Evolutionary conservation across 2,797 vertebrate species (phyloP), one percentile per base, ranked within the genome.

Genomic region (Eleutherodactylus coqui): DNA sequence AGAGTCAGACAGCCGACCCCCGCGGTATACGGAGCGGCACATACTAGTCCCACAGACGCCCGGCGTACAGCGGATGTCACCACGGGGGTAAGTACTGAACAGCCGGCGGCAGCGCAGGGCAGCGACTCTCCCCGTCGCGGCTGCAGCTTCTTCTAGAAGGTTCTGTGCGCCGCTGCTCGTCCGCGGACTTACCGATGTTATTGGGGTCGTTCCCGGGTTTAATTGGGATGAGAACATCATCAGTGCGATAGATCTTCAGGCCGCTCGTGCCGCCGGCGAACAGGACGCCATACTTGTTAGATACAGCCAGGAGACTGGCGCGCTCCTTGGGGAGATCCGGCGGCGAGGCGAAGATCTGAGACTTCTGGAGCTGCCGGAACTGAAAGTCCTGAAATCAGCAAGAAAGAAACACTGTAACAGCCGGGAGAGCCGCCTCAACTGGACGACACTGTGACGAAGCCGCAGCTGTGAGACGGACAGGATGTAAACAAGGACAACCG

Each of bases 301-400:
- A 99, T 82, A 97, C 79, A 0, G 92, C 89, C 0, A 99, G 96
- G 14, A 99, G 95, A 79, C 87, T 97, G 0, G 94, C 96, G 85
- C 98, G 96, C 6, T 97, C 96, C 89, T 94, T 97, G 14, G 96
- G 96, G 77, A 98, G 83, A 6, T 96, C 95, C 0, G 93, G 93
- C 0, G 95, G 91, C 3, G 96, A 77, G 0, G 96, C 93, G 77
- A 99, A 99, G 73, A 98, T 92, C 7, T 96, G 95, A 0, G 96
- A 91, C 89, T 98, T 98, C 93, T 97, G 98, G 94, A 99, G 95
- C 0, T 99, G 97, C 83, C 95, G 95, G 91, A 99, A 99, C 89
- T 98, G 96, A 87, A 99, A 99, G 90, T 99, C 97, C 98, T 99
- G 91, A 47, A 0, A 13, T 41, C 47, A 13, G 38, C 8, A 83